Base-by-base conservation (phyloP, 1,140 invertebrate species). In the Acyrthosiphon pisum region DNA sequence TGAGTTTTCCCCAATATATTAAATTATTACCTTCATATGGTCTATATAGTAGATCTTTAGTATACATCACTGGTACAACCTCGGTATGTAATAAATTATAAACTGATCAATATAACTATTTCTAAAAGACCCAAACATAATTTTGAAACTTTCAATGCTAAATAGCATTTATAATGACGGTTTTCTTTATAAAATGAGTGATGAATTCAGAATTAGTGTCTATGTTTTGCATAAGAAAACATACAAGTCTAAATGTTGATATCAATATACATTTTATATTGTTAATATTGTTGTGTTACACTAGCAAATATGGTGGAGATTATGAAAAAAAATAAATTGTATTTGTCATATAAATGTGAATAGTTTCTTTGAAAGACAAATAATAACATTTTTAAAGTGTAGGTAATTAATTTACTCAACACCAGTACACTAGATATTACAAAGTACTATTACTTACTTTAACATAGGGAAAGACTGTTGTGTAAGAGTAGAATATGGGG, bases 401-500 rank as follows among this genome's bases (percentile, higher is more conserved):
- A 68, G 30, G 3, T 14, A n/a, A 68, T 60, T 26, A 26, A 56
- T 56, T 26, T 56, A 56, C 56, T 56, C 8, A 30, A 14, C 8
- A 76, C 3, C 30, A n/a, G 11, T 76, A 76, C 4, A 6, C 30
- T 46, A 46, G 26, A 87, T 48, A 46, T n/a, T 26, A 46, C 11
- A 41, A 41, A 44, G 23, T 20, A 86, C 11, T 48, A 48, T 88
- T 91, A 91, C 92, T 94, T 93, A 88, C 94, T 94, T 94, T 93
- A 94, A 90, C 35, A 93, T 93, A 93, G 94, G 94, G 84, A 93
- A 94, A 46, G 93, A 91, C 94, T 95, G 95, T 91, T 94, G 95
- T 93, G 94, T 94, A 76, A 60, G 26, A 23, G 37, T 94, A 23
- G 94, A 94, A 91, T 95, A 95, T 20, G 95, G 95, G 93, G 95